Evolutionary conservation across 2,113 vertebrate species (phyloP), one percentile per base, ranked within the genome.

Genomic region (Bos taurus): DNA sequence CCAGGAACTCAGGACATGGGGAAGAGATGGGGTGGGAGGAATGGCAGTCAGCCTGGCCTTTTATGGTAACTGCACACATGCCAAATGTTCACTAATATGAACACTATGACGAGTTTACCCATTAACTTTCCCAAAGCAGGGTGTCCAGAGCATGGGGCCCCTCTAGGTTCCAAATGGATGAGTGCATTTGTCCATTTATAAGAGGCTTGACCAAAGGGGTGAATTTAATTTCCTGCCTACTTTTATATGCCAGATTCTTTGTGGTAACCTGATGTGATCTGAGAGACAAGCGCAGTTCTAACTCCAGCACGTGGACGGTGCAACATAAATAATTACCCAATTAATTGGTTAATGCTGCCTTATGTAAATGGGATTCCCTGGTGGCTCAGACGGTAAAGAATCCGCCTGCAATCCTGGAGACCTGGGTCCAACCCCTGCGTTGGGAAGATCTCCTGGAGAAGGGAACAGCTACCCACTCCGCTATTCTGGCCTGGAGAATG

Each of bases 291-390:
- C 13, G 17, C 83, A 7, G 56, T 4, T 46, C 57, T 62, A 40
- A 54, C 30, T 23, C n/a, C 17, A 36, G 78, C 28, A 11, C 0
- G 0, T 1, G 1, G 48, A 25, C 6, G 2, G 3, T 1, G 3
- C 26, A 52, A 48, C 21, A 1, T 19, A 7, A 78, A 25, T 25
- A 83, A 28, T 33, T 9, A 15, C 2, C 26, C 16, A 4, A 7
- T 43, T 40, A 36, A 25, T 40, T 4, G 11, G 54, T 26, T 50
- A 5, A 7, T 2, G 54, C 81, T 14, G 2, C 64, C 48, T 52
- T 36, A 13, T 1, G 17, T 67, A 52, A 59, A 43, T 21, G 13
- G 36, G 67, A 23, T 74, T 74, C 67, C 67, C 67, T 40, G 19
- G n/a, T 74, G 67, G 67, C 67, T 74, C 67, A 74, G 67, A 40